Conservation (phyloP, 1,140 invertebrate genomes). For the Psilanteris sp. region DNA sequence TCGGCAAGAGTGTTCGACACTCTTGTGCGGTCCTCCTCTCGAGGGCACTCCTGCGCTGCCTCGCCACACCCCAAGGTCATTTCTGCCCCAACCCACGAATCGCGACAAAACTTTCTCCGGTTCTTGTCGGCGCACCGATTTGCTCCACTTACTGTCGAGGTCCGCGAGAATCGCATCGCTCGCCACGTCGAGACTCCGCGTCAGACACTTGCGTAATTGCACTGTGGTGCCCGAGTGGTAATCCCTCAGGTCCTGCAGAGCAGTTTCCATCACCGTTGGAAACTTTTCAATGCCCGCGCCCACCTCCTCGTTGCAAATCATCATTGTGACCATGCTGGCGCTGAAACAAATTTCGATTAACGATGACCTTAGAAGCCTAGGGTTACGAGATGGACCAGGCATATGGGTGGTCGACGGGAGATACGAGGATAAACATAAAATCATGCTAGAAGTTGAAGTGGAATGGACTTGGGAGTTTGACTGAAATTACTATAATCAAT, state of each 20-base stretch:
- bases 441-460: too few relatives aligned
- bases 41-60: constrained; percentile 9
- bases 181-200: constrained; percentile 82
- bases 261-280: constrained; percentile 79
- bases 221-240: constrained; percentile 82
- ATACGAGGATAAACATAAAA: too few relatives aligned
- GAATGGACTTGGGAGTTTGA: too few relatives aligned
- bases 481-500: too few relatives aligned
- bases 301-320: constrained; percentile 82
- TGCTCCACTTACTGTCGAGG: constrained; percentile 81
- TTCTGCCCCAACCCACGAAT: not conserved
- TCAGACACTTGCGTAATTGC: constrained; percentile 82
- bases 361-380: too few relatives aligned
- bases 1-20: constrained; percentile 26
- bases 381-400: too few relatives aligned
- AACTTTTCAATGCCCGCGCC: constrained; percentile 80
- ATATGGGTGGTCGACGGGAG: too few relatives aligned
- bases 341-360: constrained; percentile 66
- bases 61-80: constrained; percentile 19
- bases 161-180: constrained; percentile 82
- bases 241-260: constrained; percentile 82
- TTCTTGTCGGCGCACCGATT: not conserved
- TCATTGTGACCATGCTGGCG: constrained; percentile 79
- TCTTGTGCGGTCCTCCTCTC: constrained; percentile 23
- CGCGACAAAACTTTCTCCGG: not conserved